Conservation (phyloP, 2,888 invertebrate genomes). For the Busseola fusca region DNA sequence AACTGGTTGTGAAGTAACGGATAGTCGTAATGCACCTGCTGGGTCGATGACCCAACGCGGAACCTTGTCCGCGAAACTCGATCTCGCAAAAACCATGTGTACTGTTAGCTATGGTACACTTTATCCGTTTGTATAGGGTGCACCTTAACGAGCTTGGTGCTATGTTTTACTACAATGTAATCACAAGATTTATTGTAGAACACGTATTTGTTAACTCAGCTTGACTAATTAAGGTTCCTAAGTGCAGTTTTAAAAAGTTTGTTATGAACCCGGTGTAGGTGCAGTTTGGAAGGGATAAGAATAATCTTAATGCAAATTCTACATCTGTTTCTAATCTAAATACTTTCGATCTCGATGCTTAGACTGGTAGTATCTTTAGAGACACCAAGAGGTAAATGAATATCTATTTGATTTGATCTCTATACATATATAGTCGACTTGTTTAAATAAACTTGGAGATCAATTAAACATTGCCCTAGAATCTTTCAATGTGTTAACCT, state of each 20-base stretch:
- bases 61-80: slow-evolving; percentile 74
- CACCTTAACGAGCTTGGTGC: slow-evolving; percentile 8
- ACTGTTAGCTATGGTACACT: slow-evolving; percentile 67
- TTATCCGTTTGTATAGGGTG: slow-evolving; percentile 22
- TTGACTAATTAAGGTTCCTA: background rate
- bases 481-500: background rate
- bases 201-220: background rate
- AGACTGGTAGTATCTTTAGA: background rate
- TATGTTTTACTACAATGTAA: slow-evolving; percentile 3
- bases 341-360: background rate
- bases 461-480: slow-evolving; percentile 10
- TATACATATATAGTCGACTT: background rate
- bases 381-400: background rate
- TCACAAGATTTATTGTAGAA: slow-evolving; percentile 1
- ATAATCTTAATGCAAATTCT: background rate
- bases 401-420: no score
- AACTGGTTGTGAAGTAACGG: slow-evolving; percentile 61
- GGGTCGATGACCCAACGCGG: slow-evolving; percentile 63
- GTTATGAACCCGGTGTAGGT: background rate
- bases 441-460: slow-evolving; percentile 21
- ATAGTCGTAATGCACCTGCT: slow-evolving; percentile 65
- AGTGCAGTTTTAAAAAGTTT: background rate
- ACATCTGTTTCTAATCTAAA: background rate
- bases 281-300: background rate
- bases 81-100: slow-evolving; percentile 76